Evolutionary conservation across 1,140 invertebrate species (phyloP).

Genomic region (Steinernema feltiae): DNA sequence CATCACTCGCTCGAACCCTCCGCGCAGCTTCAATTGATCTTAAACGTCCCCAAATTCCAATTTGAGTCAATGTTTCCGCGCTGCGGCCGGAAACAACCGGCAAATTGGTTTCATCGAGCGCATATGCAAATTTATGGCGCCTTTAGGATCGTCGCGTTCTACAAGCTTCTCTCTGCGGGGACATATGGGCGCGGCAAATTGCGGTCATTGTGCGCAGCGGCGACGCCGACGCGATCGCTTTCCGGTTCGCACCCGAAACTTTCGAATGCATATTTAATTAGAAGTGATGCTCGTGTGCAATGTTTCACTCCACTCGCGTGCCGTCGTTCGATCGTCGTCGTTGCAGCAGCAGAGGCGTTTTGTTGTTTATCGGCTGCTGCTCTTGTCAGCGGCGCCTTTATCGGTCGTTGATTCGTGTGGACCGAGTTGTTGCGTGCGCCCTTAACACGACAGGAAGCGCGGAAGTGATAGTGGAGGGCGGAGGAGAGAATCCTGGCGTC

Average conservation of each 20-base stretch:
- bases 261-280: conserved; percentile 11
- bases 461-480: too few species aligned
- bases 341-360: not conserved
- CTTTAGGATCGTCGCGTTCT: not conserved
- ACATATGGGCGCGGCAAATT: not conserved
- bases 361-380: too few species aligned
- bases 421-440: too few species aligned
- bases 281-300: too few species aligned
- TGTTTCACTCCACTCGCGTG: too few species aligned
- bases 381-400: too few species aligned
- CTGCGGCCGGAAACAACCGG: too few species aligned
- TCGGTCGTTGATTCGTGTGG: too few species aligned
- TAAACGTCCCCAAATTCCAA: not conserved
- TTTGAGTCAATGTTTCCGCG: not conserved
- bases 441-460: too few species aligned
- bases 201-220: not conserved
- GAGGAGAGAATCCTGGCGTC: too few species aligned
- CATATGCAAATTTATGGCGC: not conserved
- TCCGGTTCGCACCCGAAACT: not conserved
- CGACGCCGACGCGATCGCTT: not conserved
- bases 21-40: too few species aligned
- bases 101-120: not conserved
- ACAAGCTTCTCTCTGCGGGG: not conserved
- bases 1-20: too few species aligned
- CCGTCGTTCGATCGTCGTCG: not conserved